Evolutionary conservation across 2,888 invertebrate genomes (phyloP), one percentile per base, ranked within the genome.

Genomic region (Argyresthia albistria): DNA sequence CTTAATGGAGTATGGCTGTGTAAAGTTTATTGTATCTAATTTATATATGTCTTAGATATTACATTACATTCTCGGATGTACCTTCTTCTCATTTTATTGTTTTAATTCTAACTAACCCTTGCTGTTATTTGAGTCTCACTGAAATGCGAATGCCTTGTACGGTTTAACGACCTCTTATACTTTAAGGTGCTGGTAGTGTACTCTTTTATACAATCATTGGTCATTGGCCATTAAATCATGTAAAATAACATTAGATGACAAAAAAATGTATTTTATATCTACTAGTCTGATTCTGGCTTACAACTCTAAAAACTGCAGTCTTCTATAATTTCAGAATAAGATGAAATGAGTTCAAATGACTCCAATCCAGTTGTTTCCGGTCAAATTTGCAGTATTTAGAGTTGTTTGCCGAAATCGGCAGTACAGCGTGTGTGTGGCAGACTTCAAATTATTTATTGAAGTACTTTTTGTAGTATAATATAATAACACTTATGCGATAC

Each of bases 1-100:
- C 71, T 70, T 71, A 81, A 78, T 72, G 75, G 73, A 77, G 81
- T 80, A 84, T 81, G 86, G 83, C 83, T 86, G 83, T 84, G 84
- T 82, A 79, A 83, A 70, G 73, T 61, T 66, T 78, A 69, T 80
- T 70, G 72, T 76, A 72, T 78, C 70, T 80, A 80, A 76, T 79
- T 72, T 76, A 71, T 80, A 66, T 77, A 75, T 65, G 63, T 60
- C 58, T 62, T 55, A 70, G 68, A 70, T 63, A 70, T 63, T 66
- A 50, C 54, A 39, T 39, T 6, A 8, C 9, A 8, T 11, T 39
- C n/a, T 39, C 39, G 9, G 3, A 25, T 25, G 25, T 46, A 36
- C 35, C 66, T 63, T 67, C 65, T 67, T 69, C 66, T 62, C 11
- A 48, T 15, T 37, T 10, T 37, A 10, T 43, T 43, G 10, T 48